A percentile compares a stretch with the other conserved stretches of the same genome.
These are phyloP conservation scores for Polyploca ridens DNA, from an alignment of 2,888 invertebrate genomes.

Conservation along the genomic window DNA sequence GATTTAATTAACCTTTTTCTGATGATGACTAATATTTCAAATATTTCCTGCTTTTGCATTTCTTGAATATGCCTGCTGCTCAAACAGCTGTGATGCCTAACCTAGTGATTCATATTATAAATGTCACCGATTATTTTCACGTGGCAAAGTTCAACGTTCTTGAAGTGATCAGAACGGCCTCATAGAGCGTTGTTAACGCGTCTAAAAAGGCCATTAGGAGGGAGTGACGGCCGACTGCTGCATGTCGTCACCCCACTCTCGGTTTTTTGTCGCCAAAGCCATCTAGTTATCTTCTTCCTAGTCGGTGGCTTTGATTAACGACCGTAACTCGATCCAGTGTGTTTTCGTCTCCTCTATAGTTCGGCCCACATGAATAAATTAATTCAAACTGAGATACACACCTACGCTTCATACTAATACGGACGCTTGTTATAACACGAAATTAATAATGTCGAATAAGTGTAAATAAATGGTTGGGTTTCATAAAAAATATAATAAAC, in stretches of 20 bases:
- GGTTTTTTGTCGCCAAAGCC: slow-evolving; percentile 61
- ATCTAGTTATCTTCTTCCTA: slow-evolving; percentile 53
- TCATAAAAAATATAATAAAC: slow-evolving; percentile 32
- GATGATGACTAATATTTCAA: slow-evolving; percentile 60
- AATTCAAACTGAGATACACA: slow-evolving; percentile 52
- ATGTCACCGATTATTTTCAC: slow-evolving; percentile 33
- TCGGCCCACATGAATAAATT: slow-evolving; percentile 62
- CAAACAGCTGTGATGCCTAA: slow-evolving; percentile 19
- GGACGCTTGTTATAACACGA: slow-evolving; percentile 54
- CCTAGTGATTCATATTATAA: slow-evolving; percentile 23
- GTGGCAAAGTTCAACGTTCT: slow-evolving; percentile 15
- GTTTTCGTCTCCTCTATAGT: slow-evolving; percentile 49
- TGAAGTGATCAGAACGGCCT: slow-evolving; percentile 45
- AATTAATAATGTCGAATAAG: slow-evolving; percentile 57
- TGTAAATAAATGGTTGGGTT: slow-evolving; percentile 51
- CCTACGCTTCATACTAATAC: slow-evolving; percentile 48
- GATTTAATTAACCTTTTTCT: slow-evolving; percentile 64
- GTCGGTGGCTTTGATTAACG: slow-evolving; percentile 71
- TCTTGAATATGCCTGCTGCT: slow-evolving; percentile 21
- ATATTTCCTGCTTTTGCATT: slow-evolving; percentile 48
- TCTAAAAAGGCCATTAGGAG: slow-evolving; percentile 56
- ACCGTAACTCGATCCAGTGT: slow-evolving; percentile 66
- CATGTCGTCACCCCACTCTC: slow-evolving; percentile 51
- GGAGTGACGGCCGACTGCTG: slow-evolving; percentile 46
- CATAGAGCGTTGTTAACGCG: slow-evolving; percentile 52